Conservation (phyloP, 2,888 invertebrate genomes). For the Pediacus dermestoides region DNA sequence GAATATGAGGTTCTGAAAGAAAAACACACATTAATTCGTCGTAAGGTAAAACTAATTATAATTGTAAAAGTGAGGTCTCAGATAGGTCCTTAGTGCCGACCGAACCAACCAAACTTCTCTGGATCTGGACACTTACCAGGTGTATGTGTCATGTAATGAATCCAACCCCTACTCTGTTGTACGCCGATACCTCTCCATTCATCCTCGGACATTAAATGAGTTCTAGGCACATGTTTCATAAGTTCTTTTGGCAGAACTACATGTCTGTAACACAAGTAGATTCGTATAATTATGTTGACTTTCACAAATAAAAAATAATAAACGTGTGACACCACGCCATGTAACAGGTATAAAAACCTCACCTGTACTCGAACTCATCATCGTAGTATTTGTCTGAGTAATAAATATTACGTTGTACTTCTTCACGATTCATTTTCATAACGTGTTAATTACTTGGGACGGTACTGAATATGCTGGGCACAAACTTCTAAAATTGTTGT, state of each 20-base stretch:
- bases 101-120: neutral
- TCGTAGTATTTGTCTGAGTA: slow-evolving; percentile 94
- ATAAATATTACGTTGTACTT: slow-evolving; percentile 69
- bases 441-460: too few species aligned
- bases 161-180: slow-evolving; percentile 95
- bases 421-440: slow-evolving; percentile 42
- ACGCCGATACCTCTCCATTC: slow-evolving; percentile 95
- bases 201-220: slow-evolving; percentile 87
- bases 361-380: slow-evolving; percentile 91
- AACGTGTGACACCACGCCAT: too few species aligned
- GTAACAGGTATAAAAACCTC: slow-evolving; percentile 39
- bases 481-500: too few species aligned
- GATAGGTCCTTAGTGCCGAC: too few species aligned
- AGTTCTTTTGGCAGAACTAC: slow-evolving; percentile 92
- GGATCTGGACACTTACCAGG: slow-evolving; percentile 65
- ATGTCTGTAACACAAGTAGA: slow-evolving; percentile 63
- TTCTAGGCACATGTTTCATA: slow-evolving; percentile 84
- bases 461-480: too few species aligned
- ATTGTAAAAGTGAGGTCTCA: neutral
- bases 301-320: too few species aligned
- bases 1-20: slow-evolving; percentile 79
- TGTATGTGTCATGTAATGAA: slow-evolving; percentile 94
- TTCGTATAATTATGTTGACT: too few species aligned
- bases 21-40: slow-evolving; percentile 1
- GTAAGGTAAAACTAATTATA: slow-evolving; percentile 8